These are phyloP conservation scores for Leptonema lineaticorne DNA, from an alignment of 1,140 invertebrate species.

Conservation along the genomic window DNA sequence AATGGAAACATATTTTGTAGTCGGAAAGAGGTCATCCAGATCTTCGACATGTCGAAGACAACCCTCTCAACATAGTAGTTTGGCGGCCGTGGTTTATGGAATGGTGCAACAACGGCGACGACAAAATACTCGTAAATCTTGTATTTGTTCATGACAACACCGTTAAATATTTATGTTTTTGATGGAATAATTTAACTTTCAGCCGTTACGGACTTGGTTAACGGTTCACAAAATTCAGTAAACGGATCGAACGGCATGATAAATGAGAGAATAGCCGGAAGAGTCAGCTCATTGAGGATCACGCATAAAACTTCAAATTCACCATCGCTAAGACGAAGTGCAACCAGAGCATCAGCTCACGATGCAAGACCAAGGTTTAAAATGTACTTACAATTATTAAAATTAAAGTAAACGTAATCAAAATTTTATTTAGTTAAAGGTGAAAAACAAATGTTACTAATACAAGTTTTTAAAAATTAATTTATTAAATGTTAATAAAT, in stretches of 20 bases:
- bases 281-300: constrained; percentile 35
- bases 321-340: constrained; percentile 33
- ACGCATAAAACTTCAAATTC: constrained; percentile 22
- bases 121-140: constrained; percentile 38
- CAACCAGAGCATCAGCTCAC: constrained; percentile 39
- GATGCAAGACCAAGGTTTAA: constrained; percentile 36
- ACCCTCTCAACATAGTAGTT: constrained; percentile 71
- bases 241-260: neutral
- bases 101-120: constrained; percentile 77
- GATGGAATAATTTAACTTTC: neutral
- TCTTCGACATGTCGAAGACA: constrained; percentile 60
- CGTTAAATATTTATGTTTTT: neutral
- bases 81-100: constrained; percentile 85
- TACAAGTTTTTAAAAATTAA: no score
- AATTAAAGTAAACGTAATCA: no score
- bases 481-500: no score
- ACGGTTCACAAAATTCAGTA: neutral
- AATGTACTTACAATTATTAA: neutral
- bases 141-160: neutral
- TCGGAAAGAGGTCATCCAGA: constrained; percentile 59
- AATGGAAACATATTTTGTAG: constrained; percentile 92
- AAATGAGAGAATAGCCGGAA: neutral
- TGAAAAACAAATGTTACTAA: no score
- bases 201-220: constrained; percentile 4
- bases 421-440: no score